Evolutionary conservation across 2,113 vertebrate species (phyloP).

Genomic region (Mustela nigripes): DNA sequence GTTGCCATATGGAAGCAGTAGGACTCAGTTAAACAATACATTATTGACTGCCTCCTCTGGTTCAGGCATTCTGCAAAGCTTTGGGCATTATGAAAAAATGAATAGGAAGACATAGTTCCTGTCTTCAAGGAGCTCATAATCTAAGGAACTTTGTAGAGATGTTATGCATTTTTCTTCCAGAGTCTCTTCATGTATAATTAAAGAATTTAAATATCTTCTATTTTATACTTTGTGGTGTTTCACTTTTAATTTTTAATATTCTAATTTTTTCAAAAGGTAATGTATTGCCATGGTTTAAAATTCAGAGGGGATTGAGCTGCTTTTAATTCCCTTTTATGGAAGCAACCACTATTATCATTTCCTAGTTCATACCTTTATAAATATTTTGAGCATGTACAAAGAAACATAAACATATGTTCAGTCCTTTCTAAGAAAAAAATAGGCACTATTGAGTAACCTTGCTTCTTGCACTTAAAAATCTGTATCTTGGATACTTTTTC

Average conservation of each 20-base stretch:
- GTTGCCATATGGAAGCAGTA: not conserved
- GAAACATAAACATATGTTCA: not conserved
- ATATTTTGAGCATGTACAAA: not conserved
- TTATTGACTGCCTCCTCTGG: not conserved
- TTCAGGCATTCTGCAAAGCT: not conserved
- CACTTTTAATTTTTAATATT: slow-evolving; percentile 13
- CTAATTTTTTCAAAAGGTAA: not conserved
- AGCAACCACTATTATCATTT: not conserved
- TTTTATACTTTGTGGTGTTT: not conserved
- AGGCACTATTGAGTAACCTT: not conserved
- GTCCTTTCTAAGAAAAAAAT: not conserved
- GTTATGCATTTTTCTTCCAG: not conserved
- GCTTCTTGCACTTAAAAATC: not conserved
- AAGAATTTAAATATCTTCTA: not conserved
- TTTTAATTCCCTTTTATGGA: not conserved
- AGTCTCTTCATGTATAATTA: not conserved
- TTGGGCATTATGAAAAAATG: not conserved
- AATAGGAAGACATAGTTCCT: not conserved
- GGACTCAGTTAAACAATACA: not conserved
- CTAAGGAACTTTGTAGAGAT: not conserved
- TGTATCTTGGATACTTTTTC: not conserved
- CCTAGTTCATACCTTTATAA: not conserved
- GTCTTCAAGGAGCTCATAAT: not conserved
- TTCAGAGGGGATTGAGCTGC: not conserved
- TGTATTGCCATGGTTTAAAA: not conserved